A percentile compares a stretch with the other conserved stretches of the same genome.
These are phyloP conservation scores for Noctua janthe DNA, from an alignment of 2,888 invertebrate species.

Conservation along the genomic window DNA sequence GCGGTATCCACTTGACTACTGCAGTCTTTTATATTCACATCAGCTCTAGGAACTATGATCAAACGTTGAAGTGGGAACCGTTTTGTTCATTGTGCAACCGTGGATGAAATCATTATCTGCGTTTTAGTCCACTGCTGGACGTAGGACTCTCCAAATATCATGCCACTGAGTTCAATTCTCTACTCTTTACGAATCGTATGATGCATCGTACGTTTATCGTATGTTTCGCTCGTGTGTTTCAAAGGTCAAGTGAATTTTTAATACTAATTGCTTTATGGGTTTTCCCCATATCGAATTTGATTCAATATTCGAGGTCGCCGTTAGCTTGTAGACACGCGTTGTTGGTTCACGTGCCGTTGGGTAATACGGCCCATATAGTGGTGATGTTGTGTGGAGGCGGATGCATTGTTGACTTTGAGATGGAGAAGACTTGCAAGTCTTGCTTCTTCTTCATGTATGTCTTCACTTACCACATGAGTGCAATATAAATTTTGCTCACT, in stretches of 20 bases:
- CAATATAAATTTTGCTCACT: not conserved
- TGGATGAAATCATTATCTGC: slow-evolving; percentile 5
- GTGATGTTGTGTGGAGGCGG: not conserved
- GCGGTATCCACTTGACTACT: slow-evolving; percentile 36
- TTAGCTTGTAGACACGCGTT: slow-evolving; percentile 8
- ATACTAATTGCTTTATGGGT: slow-evolving; percentile 29
- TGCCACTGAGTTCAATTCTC: not conserved
- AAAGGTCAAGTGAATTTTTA: slow-evolving; percentile 34
- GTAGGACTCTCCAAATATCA: not conserved
- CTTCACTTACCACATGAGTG: not conserved
- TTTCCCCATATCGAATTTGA: slow-evolving; percentile 44
- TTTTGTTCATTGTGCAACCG: not conserved
- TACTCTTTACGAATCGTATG: not conserved
- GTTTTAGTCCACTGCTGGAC: not conserved
- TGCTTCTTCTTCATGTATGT: not conserved
- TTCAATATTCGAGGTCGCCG: slow-evolving; percentile 41
- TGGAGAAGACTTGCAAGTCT: not conserved
- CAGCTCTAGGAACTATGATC: not conserved
- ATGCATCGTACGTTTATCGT: slow-evolving; percentile 3
- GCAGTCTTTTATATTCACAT: slow-evolving; percentile 21
- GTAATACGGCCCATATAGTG: not conserved
- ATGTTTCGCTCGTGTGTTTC: slow-evolving; percentile 13
- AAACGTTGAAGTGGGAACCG: slow-evolving; percentile 12
- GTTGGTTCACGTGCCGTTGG: slow-evolving; percentile 8
- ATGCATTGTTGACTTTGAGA: not conserved